Percentiles rank a stretch among this genome's conserved stretches.
phyloP scores from a whole-genome alignment of 2,888 invertebrate species.

The Lobophora halterata region DNA sequence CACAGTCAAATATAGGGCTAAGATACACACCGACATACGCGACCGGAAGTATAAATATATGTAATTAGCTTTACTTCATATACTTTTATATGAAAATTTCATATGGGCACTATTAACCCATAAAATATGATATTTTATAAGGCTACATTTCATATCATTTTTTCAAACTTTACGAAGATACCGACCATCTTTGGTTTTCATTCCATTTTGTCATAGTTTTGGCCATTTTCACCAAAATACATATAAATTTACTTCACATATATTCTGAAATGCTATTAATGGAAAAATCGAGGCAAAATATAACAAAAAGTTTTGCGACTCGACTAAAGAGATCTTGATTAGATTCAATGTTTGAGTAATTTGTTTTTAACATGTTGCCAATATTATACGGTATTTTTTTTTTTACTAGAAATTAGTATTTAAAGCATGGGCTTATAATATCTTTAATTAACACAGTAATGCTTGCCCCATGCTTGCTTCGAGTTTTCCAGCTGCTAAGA shows the following conservation, averaged over 20 bases:
- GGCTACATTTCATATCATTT: neutral
- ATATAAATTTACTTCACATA: neutral
- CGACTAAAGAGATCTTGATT: slow-evolving; percentile 10
- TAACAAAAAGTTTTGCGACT: slow-evolving; percentile 11
- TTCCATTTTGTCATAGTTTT: too few species aligned
- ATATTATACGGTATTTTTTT: too few species aligned
- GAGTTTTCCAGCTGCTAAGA: too few species aligned
- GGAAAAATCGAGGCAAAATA: slow-evolving; percentile 22
- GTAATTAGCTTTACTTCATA: slow-evolving; percentile 8
- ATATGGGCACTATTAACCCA: neutral
- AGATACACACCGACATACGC: slow-evolving; percentile 36
- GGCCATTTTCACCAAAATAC: neutral
- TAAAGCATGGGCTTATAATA: too few species aligned
- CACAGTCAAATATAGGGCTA: slow-evolving; percentile 48
- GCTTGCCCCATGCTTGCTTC: too few species aligned
- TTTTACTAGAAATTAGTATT: too few species aligned
- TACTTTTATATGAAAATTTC: slow-evolving; percentile 17
- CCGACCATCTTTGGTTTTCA: neutral
- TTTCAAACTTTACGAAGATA: neutral
- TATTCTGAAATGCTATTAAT: neutral
- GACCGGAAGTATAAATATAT: slow-evolving; percentile 26
- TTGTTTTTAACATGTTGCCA: too few species aligned
- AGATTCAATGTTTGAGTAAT: neutral
- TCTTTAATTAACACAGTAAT: too few species aligned
- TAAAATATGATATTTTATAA: slow-evolving; percentile 10